Conservation (phyloP, 2,113 vertebrate genomes). For the Gopherus flavomarginatus region DNA sequence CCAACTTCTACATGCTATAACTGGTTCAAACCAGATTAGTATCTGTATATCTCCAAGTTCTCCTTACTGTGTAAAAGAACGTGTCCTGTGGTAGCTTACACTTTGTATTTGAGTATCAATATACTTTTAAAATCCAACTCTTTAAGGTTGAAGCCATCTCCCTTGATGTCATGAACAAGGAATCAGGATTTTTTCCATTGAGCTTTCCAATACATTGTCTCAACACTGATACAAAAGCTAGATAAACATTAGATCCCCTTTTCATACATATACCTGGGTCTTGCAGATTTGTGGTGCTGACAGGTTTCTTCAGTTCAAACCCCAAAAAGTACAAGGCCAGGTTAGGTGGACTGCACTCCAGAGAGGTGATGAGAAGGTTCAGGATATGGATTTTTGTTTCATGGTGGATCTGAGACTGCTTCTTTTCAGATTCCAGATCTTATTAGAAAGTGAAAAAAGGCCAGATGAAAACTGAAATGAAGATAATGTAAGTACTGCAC, state of each 20-base stretch:
- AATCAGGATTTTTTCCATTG: not conserved
- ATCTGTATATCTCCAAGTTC: not conserved
- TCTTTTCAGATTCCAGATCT: slow-evolving; percentile 85
- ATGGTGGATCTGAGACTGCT: slow-evolving; percentile 85
- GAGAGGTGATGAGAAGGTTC: slow-evolving; percentile 95
- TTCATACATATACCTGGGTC: slow-evolving; percentile 87
- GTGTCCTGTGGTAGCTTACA: not conserved
- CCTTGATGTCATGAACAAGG: not conserved
- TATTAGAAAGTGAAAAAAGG: slow-evolving; percentile 30
- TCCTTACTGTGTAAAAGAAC: not conserved
- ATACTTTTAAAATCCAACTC: not conserved
- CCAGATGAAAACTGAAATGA: not conserved
- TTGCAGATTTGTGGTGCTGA: slow-evolving; percentile 94
- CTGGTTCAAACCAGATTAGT: not conserved
- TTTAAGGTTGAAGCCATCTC: not conserved
- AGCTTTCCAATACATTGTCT: not conserved
- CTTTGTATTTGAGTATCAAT: not conserved
- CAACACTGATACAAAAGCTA: not conserved
- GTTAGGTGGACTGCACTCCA: slow-evolving; percentile 92
- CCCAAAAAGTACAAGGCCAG: slow-evolving; percentile 94
- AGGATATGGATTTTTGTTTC: slow-evolving; percentile 96
- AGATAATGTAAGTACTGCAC: not conserved
- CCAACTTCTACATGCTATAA: not conserved
- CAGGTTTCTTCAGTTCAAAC: slow-evolving; percentile 95
- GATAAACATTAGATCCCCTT: not conserved